phyloP scores from a whole-genome alignment of 2,888 invertebrate species.

The Eumerus sabulonum region DNA sequence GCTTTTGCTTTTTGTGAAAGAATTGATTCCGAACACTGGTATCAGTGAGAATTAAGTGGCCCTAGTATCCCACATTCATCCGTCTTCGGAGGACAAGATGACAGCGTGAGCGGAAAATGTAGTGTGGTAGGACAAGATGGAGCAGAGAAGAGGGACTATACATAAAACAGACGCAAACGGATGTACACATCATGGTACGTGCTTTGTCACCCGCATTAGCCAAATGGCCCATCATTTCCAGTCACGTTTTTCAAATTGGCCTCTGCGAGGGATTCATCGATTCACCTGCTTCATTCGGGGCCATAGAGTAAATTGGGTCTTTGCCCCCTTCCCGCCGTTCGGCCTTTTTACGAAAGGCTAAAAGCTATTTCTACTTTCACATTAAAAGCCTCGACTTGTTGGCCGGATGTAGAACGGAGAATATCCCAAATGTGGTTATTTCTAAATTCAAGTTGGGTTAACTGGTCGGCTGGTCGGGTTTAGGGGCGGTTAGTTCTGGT shows the following conservation, averaged over 20 bases:
- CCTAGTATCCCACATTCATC: slow-evolving; percentile 43
- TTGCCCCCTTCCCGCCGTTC: slow-evolving; percentile 27
- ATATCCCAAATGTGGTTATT: slow-evolving; percentile 57
- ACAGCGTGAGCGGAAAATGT: not conserved
- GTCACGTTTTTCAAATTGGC: slow-evolving; percentile 69
- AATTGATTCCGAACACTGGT: slow-evolving; percentile 65
- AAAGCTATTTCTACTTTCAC: slow-evolving; percentile 52
- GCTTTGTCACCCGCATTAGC: slow-evolving; percentile 68
- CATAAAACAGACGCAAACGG: slow-evolving; percentile 34
- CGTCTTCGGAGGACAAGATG: slow-evolving; percentile 25
- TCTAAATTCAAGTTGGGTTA: slow-evolving; percentile 51
- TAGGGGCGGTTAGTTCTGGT: not conserved
- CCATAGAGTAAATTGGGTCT: slow-evolving; percentile 44
- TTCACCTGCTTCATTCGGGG: slow-evolving; percentile 49
- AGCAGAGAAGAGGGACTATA: slow-evolving; percentile 13
- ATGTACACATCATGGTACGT: slow-evolving; percentile 67
- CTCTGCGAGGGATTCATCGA: slow-evolving; percentile 61
- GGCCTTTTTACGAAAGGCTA: slow-evolving; percentile 30
- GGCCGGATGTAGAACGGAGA: slow-evolving; percentile 33
- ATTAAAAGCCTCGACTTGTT: slow-evolving; percentile 28
- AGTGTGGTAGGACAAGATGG: not conserved
- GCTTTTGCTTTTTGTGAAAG: slow-evolving; percentile 35
- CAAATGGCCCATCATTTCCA: slow-evolving; percentile 66
- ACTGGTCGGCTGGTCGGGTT: slow-evolving; percentile 1
- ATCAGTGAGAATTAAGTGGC: slow-evolving; percentile 67